phyloP scores from a whole-genome alignment of 64 coral and sea anemone genomes.

The Porites australiensis region DNA sequence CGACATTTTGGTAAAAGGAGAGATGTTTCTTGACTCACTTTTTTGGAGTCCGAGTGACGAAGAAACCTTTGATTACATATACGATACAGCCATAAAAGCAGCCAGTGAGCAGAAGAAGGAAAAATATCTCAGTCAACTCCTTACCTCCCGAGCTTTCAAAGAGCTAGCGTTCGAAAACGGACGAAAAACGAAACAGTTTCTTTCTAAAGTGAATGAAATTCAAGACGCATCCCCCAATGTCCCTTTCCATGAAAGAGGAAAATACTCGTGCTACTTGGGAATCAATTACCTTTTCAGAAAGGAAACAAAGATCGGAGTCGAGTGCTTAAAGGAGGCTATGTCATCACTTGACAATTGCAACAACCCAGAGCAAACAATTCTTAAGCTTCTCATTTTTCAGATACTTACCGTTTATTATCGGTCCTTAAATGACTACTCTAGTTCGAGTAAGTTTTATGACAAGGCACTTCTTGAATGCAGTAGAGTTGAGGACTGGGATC shows the following conservation, averaged over 20 bases:
- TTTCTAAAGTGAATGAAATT: neutral
- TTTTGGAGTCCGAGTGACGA: neutral
- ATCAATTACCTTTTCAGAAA: neutral
- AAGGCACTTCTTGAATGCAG: neutral
- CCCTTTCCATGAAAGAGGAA: neutral
- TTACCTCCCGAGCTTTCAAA: neutral
- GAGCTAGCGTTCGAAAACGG: neutral
- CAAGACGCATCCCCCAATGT: too few species aligned
- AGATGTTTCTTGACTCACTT: conserved; percentile 3
- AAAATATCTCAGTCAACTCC: neutral
- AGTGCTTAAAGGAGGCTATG: neutral
- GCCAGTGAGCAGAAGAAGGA: too few species aligned
- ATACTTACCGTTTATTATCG: conserved; percentile 1
- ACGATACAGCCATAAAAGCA: neutral
- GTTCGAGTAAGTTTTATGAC: neutral
- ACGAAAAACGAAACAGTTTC: neutral
- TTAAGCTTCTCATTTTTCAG: neutral
- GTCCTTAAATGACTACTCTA: too few species aligned
- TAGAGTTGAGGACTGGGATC: neutral
- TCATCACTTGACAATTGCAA: neutral
- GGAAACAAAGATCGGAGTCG: neutral
- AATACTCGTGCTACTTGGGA: conserved; percentile 6
- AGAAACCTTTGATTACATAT: neutral
- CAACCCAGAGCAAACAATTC: neutral
- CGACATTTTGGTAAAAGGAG: neutral